Evolutionary conservation across 1,140 invertebrate species (phyloP).

Genomic region (Brachionus calyciflorus): DNA sequence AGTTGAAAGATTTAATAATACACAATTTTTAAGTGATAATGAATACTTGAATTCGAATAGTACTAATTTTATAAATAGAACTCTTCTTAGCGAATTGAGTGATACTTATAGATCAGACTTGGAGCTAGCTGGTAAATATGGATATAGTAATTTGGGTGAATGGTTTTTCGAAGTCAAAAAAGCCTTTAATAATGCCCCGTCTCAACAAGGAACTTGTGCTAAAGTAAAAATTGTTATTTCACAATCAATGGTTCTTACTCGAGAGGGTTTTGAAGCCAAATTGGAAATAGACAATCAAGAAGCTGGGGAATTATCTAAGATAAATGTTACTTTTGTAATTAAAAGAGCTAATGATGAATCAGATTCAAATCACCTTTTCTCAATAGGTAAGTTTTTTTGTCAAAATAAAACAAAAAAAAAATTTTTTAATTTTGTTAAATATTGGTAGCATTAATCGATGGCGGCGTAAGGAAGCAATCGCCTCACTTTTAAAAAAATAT

Average conservation of each 20-base stretch:
- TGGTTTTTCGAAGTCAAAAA: background rate
- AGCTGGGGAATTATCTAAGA: slow-evolving; percentile 2
- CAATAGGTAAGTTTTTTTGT: too few relatives aligned
- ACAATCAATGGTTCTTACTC: slow-evolving; percentile 49
- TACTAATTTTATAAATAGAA: background rate
- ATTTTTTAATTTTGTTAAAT: too few relatives aligned
- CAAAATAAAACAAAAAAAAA: background rate
- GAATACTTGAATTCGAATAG: background rate
- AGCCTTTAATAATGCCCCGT: background rate
- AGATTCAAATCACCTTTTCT: background rate
- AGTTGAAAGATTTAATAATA: background rate
- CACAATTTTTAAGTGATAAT: background rate
- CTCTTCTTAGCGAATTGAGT: background rate
- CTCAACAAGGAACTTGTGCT: slow-evolving; percentile 50
- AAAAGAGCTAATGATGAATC: background rate
- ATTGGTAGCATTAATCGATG: too few relatives aligned
- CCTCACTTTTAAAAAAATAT: too few relatives aligned
- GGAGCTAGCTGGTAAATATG: background rate
- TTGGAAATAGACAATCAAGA: slow-evolving; percentile 50
- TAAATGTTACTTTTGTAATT: slow-evolving; percentile 42
- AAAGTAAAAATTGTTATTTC: slow-evolving; percentile 50
- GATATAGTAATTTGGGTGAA: background rate
- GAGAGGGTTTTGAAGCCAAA: slow-evolving; percentile 49
- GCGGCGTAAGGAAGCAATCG: too few relatives aligned
- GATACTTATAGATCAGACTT: background rate